Percentiles rank a stretch among this genome's conserved stretches.
Conservation (phyloP, 2,888 invertebrate genomes). For the Saturnia japonica region DNA sequence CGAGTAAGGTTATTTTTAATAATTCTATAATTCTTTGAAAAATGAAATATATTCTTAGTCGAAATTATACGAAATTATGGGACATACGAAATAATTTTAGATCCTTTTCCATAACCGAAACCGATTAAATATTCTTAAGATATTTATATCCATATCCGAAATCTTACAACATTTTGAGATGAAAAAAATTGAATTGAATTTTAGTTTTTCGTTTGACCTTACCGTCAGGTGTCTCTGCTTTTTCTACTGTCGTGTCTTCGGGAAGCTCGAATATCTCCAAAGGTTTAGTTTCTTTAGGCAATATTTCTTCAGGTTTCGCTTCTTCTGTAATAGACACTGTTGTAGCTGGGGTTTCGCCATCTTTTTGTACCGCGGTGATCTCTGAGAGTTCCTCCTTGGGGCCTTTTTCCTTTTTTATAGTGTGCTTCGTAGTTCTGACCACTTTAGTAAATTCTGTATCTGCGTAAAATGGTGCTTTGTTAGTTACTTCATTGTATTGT, state of each 20-base stretch:
- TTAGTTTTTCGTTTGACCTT: constrained; percentile 44
- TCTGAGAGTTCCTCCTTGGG: constrained; percentile 38
- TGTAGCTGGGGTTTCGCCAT: constrained; percentile 31
- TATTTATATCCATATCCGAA: too few species aligned
- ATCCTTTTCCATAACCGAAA: too few species aligned
- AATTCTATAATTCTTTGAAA: too few species aligned
- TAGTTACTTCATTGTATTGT: neutral
- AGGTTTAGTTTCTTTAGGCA: constrained; percentile 23
- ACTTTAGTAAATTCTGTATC: constrained; percentile 51
- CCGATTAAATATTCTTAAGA: too few species aligned
- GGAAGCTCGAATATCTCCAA: constrained; percentile 45
- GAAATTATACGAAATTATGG: too few species aligned
- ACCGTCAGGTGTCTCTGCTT: constrained; percentile 43
- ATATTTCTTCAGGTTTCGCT: constrained; percentile 20
- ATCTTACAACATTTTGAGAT: too few species aligned
- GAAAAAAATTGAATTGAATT: too few species aligned
- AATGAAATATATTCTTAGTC: too few species aligned
- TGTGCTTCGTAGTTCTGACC: constrained; percentile 63
- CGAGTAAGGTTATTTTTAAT: too few species aligned
- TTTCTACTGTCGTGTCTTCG: constrained; percentile 48
- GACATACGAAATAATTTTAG: too few species aligned
- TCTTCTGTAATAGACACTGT: constrained; percentile 30
- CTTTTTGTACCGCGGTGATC: constrained; percentile 33
- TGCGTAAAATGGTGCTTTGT: constrained; percentile 22
- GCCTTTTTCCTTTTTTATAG: constrained; percentile 59